Evolutionary conservation across 2,888 invertebrate genomes (phyloP), one percentile per base, ranked within the genome.

Genomic region (Torymus aiolomorphi): DNA sequence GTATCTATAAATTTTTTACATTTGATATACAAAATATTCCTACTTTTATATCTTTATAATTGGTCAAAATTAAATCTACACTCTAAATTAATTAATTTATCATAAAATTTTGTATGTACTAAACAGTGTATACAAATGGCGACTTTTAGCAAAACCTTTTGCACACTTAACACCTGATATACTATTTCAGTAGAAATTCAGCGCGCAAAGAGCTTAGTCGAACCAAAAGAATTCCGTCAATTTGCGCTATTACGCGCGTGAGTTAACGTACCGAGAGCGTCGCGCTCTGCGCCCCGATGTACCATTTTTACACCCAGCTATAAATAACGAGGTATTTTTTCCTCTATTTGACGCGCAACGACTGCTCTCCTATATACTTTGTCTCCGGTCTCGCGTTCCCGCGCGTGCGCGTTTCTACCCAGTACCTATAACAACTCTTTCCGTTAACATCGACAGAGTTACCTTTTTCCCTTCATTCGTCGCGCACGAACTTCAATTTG

Each of bases 221-320:
- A 67, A 57, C n/a, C 51, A 31, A 59, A 57, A 62, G 56, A 70
- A 71, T 76, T 51, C 52, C 63, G 31, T 54, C 24, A 70, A 76
- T 76, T 76, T 71, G 18, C 61, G 56, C 24, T 54, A 57, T 76
- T 65, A 57, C 57, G 20, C 57, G 54, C 56, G 63, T 49, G 56
- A 70, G 13, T 24, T 56, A 56, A 11, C 14, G 20, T 57, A 56
- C 2, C 42, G 42, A 42, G 42, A 59, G 62, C 12, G 42, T 56
- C 20, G 51, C 57, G 24, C 14, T 66, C 20, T 16, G 70, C 70
- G 42, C 42, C 8, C 42, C 42, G 42, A 42, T 76, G 63, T 42
- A 76, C 76, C 52, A 76, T 71, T 76, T 76, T 76, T 71, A 71
- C 70, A 10, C 63, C n/a, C 52, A 16, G 63, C 70, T 76, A 76